Conservation (phyloP, 2,888 invertebrate genomes). For the Leptinotarsa rubiginosa region DNA sequence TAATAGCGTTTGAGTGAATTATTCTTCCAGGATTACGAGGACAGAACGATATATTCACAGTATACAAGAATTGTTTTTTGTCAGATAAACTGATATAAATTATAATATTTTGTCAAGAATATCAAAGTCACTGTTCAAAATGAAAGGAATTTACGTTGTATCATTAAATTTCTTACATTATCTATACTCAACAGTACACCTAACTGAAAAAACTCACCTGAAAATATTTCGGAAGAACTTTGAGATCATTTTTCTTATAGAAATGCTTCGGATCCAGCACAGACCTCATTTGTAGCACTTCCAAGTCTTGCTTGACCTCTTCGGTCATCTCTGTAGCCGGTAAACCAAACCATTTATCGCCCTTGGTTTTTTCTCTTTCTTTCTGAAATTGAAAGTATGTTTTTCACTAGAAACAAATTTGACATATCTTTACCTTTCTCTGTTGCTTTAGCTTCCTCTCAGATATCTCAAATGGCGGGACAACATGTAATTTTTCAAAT, state of each 20-base stretch:
- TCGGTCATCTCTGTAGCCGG: conserved; percentile 90
- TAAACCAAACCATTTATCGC: conserved; percentile 90
- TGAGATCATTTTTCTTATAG: conserved; percentile 92
- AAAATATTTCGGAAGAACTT: conserved; percentile 92
- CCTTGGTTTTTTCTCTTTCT: conserved; percentile 84
- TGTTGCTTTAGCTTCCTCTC: conserved; percentile 70
- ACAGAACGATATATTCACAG: too few species aligned
- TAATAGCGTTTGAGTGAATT: too few species aligned
- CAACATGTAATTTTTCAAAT: conserved; percentile 73
- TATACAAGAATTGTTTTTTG: too few species aligned
- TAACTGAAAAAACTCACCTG: conserved; percentile 71
- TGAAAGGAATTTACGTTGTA: too few species aligned
- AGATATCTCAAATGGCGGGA: conserved; percentile 73
- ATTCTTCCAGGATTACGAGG: too few species aligned
- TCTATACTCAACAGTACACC: too few species aligned
- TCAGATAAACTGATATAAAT: too few species aligned
- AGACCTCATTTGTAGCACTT: conserved; percentile 92
- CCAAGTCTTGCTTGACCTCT: conserved; percentile 87
- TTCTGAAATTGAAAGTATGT: conserved; percentile 65
- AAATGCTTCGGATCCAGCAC: conserved; percentile 92
- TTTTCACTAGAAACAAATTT: not conserved
- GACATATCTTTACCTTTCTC: conserved; percentile 67
- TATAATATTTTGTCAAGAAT: too few species aligned
- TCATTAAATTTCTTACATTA: too few species aligned
- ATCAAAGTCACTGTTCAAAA: too few species aligned